Evolutionary conservation across 2,113 vertebrate species (phyloP).

Genomic region (Romanogobio albipinnatus): DNA sequence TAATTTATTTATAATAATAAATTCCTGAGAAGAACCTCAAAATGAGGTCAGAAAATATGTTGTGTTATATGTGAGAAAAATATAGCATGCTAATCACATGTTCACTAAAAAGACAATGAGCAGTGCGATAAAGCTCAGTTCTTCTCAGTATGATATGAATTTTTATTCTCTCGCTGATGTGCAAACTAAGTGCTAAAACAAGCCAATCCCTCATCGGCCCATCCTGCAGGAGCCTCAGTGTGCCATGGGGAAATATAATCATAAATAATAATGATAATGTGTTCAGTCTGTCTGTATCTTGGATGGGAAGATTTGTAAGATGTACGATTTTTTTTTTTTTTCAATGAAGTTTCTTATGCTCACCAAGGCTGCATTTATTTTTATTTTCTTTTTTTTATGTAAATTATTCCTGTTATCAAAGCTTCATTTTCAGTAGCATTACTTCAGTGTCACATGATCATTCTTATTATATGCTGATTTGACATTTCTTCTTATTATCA

Average conservation of each 20-base stretch:
- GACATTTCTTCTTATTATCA: neutral
- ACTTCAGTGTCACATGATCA: neutral
- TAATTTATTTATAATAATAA: too few species aligned
- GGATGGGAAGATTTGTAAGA: neutral
- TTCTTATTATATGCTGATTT: neutral
- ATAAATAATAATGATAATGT: slow-evolving; percentile 57
- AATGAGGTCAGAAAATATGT: neutral
- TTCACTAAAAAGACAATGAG: neutral
- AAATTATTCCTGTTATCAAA: neutral
- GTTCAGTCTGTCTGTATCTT: slow-evolving; percentile 64
- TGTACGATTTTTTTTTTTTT: too few species aligned
- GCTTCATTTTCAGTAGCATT: neutral
- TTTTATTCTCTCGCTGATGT: neutral
- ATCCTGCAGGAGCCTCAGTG: neutral
- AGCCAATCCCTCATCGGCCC: neutral
- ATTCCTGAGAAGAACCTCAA: neutral
- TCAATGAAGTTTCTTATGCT: neutral
- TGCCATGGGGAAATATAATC: neutral
- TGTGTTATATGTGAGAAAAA: neutral
- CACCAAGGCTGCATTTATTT: neutral
- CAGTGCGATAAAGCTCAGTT: neutral
- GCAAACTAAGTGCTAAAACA: neutral
- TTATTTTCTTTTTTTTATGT: neutral
- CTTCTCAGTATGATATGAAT: neutral
- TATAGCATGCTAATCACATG: neutral